These are phyloP conservation scores for Phenacoccus solenopsis DNA, from an alignment of 1,140 invertebrate genomes.

Conservation along the genomic window DNA sequence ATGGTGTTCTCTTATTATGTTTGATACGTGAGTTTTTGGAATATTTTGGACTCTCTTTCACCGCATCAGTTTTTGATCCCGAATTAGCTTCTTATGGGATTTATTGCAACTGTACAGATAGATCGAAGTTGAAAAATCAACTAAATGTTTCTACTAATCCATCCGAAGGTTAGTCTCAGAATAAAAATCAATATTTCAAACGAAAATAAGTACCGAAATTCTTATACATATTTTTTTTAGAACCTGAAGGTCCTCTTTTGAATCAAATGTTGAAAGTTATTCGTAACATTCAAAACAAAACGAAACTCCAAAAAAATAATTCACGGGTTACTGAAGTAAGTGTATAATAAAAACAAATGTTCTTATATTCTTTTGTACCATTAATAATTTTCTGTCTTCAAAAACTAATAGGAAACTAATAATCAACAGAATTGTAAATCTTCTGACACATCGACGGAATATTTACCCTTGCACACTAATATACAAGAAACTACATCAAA, in stretches of 20 bases:
- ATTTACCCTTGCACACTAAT: neutral
- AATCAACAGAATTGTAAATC: neutral
- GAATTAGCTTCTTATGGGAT: slow-evolving; percentile 40
- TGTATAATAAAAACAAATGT: no score
- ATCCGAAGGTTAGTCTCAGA: neutral
- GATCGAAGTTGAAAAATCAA: slow-evolving; percentile 41
- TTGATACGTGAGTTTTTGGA: slow-evolving; percentile 57
- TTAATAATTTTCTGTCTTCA: no score
- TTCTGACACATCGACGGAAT: slow-evolving; percentile 8
- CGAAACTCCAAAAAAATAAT: neutral
- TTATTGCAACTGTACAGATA: slow-evolving; percentile 40
- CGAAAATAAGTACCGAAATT: no score
- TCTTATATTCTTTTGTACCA: no score
- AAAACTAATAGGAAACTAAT: neutral
- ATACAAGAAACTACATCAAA: neutral
- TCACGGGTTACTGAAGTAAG: no score
- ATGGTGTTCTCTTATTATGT: slow-evolving; percentile 48
- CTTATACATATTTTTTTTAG: neutral
- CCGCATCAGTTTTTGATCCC: slow-evolving; percentile 53
- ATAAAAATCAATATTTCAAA: no score
- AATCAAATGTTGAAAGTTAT: slow-evolving; percentile 5
- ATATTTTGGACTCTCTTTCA: slow-evolving; percentile 54
- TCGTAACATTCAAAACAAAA: slow-evolving; percentile 5
- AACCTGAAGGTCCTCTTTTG: neutral
- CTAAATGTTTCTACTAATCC: slow-evolving; percentile 37